A percentile compares a stretch with the other conserved stretches of the same genome.
phyloP scores from a whole-genome alignment of 1,140 invertebrate genomes.

The Orius insidiosus region DNA sequence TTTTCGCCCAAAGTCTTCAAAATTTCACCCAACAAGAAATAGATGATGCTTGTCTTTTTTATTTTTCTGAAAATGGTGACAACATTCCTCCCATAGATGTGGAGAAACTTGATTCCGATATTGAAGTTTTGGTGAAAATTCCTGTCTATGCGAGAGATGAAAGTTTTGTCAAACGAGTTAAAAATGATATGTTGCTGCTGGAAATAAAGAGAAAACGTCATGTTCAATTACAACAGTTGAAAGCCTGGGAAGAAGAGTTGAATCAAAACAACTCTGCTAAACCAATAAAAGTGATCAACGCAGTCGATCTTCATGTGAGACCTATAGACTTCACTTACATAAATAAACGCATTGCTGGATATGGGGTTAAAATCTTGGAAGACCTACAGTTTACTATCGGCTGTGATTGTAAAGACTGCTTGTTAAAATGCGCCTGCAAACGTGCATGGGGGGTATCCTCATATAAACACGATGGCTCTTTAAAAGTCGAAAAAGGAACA shows the following conservation, averaged over 20 bases:
- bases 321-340: slow-evolving; percentile 72
- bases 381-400: slow-evolving; percentile 57
- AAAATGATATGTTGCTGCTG: slow-evolving; percentile 4
- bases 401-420: slow-evolving; percentile 54
- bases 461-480: slow-evolving; percentile 43
- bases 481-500: slow-evolving; percentile 52
- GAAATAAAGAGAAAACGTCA: slow-evolving; percentile 23
- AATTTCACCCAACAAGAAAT: slow-evolving; percentile 11
- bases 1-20: background rate
- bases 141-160: slow-evolving; percentile 12
- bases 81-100: slow-evolving; percentile 19
- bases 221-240: slow-evolving; percentile 39
- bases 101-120: slow-evolving; percentile 8
- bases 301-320: slow-evolving; percentile 61
- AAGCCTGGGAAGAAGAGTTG: slow-evolving; percentile 50
- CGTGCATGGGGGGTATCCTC: slow-evolving; percentile 50
- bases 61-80: slow-evolving; percentile 23
- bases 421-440: slow-evolving; percentile 14
- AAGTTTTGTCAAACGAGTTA: slow-evolving; percentile 11
- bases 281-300: slow-evolving; percentile 52
- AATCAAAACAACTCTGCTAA: slow-evolving; percentile 34
- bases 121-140: slow-evolving; percentile 11
- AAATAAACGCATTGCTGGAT: slow-evolving; percentile 52
- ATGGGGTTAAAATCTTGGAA: slow-evolving; percentile 40
- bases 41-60: slow-evolving; percentile 20